Evolutionary conservation across 2,888 invertebrate species (phyloP).

Genomic region (Thereva nobilitata): DNA sequence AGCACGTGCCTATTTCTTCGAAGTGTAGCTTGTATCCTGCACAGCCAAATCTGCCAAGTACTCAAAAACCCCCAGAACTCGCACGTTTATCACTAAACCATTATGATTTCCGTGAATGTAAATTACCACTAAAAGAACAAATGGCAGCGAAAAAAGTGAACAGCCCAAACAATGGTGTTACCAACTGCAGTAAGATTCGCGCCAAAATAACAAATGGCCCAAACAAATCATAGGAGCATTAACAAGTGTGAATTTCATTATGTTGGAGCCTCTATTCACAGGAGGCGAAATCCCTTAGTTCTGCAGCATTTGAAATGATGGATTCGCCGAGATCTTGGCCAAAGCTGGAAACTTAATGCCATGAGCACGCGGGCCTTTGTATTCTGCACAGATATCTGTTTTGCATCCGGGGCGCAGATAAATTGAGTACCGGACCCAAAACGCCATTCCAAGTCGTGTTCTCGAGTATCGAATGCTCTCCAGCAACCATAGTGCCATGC

Average conservation of each 20-base stretch:
- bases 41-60: no score
- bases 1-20: no score
- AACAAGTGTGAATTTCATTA: conserved; percentile 55
- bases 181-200: conserved; percentile 40
- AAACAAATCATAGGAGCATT: conserved; percentile 48
- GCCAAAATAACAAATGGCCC: conserved; percentile 47
- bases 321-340: conserved; percentile 24
- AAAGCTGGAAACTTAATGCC: conserved; percentile 31
- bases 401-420: conserved; percentile 14
- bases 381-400: conserved; percentile 9
- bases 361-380: conserved; percentile 27
- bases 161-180: no score
- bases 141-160: no score
- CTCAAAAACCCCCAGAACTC: no score
- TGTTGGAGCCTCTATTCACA: neutral
- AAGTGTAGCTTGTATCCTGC: no score
- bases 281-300: conserved; percentile 1
- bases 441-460: conserved; percentile 27
- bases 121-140: no score
- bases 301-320: conserved; percentile 26
- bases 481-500: neutral
- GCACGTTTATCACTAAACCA: no score
- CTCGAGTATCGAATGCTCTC: conserved; percentile 25
- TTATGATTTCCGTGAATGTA: no score
- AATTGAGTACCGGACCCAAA: conserved; percentile 24